Conservation (phyloP, 2,113 vertebrate genomes). For the Gobiocypris rarus region DNA sequence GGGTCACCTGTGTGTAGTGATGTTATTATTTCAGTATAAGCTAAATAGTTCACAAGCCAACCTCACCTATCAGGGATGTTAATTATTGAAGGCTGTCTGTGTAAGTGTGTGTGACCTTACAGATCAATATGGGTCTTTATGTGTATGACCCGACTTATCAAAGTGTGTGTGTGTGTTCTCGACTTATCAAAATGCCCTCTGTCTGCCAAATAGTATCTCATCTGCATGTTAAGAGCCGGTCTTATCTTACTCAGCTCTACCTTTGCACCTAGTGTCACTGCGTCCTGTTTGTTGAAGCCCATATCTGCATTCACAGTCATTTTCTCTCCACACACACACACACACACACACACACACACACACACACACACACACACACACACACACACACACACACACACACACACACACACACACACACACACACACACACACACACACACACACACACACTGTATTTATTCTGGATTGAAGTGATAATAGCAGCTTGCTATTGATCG, state of each 20-base stretch:
- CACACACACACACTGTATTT: not conserved
- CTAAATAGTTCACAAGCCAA: conserved; percentile 4
- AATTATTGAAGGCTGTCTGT: conserved; percentile 36
- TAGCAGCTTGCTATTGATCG: not conserved
- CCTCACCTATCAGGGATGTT: conserved; percentile 25
- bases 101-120: conserved; percentile 30
- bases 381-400: no score
- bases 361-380: not conserved
- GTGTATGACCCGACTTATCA: conserved; percentile 42
- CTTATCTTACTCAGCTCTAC: conserved; percentile 35
- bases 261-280: conserved; percentile 47
- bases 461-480: conserved; percentile 9
- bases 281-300: conserved; percentile 41
- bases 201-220: conserved; percentile 43
- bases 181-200: conserved; percentile 44
- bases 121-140: conserved; percentile 37
- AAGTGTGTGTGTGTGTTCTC: conserved; percentile 28
- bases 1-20: not conserved
- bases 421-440: no score
- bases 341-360: not conserved
- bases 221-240: conserved; percentile 24
- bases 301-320: conserved; percentile 28
- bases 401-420: no score
- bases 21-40: conserved; percentile 16
- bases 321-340: not conserved